These are phyloP conservation scores for Drosophila nikananu DNA, from an alignment of 1,140 invertebrate genomes.

Conservation along the genomic window DNA sequence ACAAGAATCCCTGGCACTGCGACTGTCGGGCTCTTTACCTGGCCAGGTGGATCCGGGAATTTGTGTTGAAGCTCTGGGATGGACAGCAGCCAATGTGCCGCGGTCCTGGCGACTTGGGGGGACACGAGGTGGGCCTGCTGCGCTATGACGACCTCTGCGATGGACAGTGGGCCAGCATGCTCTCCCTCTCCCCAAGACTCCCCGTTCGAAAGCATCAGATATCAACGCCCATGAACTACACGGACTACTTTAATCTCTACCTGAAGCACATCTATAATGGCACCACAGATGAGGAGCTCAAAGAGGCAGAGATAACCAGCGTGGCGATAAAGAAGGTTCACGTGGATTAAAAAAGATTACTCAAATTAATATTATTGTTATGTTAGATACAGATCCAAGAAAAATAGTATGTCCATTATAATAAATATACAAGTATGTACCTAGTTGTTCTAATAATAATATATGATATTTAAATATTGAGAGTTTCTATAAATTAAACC, in stretches of 20 bases:
- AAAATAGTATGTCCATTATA: neutral
- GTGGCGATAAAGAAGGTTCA: constrained; percentile 77
- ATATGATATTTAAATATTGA: neutral
- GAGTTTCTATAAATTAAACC: neutral
- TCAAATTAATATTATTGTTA: neutral
- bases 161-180: constrained; percentile 94
- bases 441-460: neutral
- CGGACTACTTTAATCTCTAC: constrained; percentile 82
- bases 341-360: constrained; percentile 29
- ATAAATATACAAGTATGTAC: neutral
- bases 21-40: constrained; percentile 93
- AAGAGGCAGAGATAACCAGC: constrained; percentile 72
- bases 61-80: constrained; percentile 90
- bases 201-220: constrained; percentile 86
- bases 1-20: constrained; percentile 94
- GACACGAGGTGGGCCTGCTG: constrained; percentile 86
- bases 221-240: constrained; percentile 81
- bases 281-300: constrained; percentile 71
- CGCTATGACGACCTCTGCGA: constrained; percentile 93
- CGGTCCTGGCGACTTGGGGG: constrained; percentile 88
- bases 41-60: constrained; percentile 88
- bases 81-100: constrained; percentile 89
- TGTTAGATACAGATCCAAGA: neutral
- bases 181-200: constrained; percentile 89
- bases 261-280: constrained; percentile 80